Base-by-base conservation (phyloP, 2,797 vertebrate species). In the Pagetopsis macropterus region DNA sequence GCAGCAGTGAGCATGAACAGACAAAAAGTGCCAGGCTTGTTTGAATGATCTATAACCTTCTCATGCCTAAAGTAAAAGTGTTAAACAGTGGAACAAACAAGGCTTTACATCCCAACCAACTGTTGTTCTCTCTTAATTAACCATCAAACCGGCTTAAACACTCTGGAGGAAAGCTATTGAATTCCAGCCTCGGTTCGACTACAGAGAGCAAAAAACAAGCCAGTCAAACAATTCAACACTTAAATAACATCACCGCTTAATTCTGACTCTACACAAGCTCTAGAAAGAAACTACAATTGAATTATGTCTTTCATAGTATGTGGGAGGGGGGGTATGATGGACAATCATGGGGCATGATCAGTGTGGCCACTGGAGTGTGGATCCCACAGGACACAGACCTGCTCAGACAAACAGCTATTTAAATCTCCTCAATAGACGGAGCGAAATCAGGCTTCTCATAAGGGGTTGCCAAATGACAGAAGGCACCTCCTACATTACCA, bases 371-470 rank as follows among this genome's bases (percentile, higher is more conserved):
- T 78, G 82, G 64, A 86, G 87, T 84, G 77, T 73, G 80, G 75
- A 76, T 89, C 90, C 73, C 83, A 81, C 72, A 87, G 83, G 82
- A 87, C 57, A 64, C 75, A 84, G 84, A 86, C 79, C 19, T 72
- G 75, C 77, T 72, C 80, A 84, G 79, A 90, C 80, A 74, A 87
- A 84, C 81, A 79, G 59, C 78, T 77, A 79, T 80, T 87, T 84
- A 84, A 82, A 84, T 67, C 76, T 69, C 27, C n/a, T 81, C 76
- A 87, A 81, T 61, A 84, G 59, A 77, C 65, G 0, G 57, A 66
- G 74, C 72, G 60, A 78, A 79, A 87, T 82, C 79, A 70, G 61
- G 61, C 65, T 60, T 54, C 63, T 85, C 61, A 82, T 72, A 69
- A 78, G 52, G 54, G 71, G 70, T 69, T 62, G n/a, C 61, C 70